Evolutionary conservation across 2,888 invertebrate genomes (phyloP).

Genomic region (Ditula angustiorana): DNA sequence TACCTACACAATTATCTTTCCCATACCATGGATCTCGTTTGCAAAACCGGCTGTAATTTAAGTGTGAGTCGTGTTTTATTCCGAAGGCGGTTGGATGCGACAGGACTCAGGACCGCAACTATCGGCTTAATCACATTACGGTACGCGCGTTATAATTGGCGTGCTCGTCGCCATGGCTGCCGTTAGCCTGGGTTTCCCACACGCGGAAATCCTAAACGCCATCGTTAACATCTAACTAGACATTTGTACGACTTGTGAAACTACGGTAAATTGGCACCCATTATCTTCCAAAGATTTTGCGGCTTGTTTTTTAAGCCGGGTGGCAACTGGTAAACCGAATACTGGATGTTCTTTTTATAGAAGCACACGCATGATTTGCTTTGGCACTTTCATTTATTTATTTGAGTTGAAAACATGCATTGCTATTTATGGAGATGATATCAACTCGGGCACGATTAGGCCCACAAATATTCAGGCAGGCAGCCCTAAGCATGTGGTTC

Average conservation of each 20-base stretch:
- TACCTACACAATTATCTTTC: conserved; percentile 30
- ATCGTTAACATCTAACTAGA: neutral
- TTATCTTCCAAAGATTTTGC: neutral
- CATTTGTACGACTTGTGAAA: neutral
- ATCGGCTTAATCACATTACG: conserved; percentile 39
- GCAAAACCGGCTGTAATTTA: conserved; percentile 32
- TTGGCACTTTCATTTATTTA: neutral
- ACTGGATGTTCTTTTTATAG: neutral
- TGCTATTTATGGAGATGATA: neutral
- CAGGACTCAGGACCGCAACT: conserved; percentile 18
- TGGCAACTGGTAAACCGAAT: neutral
- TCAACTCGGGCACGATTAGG: neutral
- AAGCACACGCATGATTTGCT: too few species aligned
- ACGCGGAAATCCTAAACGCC: neutral
- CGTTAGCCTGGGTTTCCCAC: neutral
- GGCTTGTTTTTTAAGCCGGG: neutral
- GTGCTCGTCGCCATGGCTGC: conserved; percentile 13
- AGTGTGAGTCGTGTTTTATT: conserved; percentile 31
- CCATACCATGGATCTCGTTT: conserved; percentile 18
- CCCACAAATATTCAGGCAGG: conserved; percentile 10
- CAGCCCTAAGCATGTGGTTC: conserved; percentile 7
- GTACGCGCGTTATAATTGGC: conserved; percentile 36
- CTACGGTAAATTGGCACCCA: neutral
- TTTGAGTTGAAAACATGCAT: too few species aligned
- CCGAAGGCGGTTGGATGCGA: conserved; percentile 22